Evolutionary conservation across 2,888 invertebrate genomes (phyloP), one percentile per base, ranked within the genome.

Genomic region (Plagodis dolabraria): DNA sequence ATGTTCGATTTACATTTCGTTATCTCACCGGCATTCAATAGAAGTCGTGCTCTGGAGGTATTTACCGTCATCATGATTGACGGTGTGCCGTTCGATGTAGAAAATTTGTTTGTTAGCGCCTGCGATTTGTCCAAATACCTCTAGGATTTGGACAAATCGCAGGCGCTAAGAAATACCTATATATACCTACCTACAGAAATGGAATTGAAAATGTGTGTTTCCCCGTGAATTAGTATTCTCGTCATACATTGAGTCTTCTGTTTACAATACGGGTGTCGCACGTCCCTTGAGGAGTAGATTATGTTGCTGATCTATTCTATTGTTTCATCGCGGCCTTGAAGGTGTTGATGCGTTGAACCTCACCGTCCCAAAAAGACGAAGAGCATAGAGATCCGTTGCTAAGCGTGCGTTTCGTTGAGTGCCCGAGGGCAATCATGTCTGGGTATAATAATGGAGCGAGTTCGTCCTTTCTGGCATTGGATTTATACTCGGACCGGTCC

Each of bases 371-470:
- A 77, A 81, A 78, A 72, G 70, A 69, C 60, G 77, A 79, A 82
- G 83, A 85, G 81, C 75, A 69, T 33, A 70, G 69, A 75, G 75
- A 73, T 82, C 83, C 80, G 88, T 87, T 87, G 83, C 87, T 82
- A 82, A 85, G 86, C 86, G 84, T 88, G 87, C 87, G 84, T 84
- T 87, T 80, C 79, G 71, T 76, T 70, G 79, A 86, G 80, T 85
- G 89, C 91, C 87, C 75, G 83, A 80, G 92, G 92, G 85, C 88
- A 88, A 90, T 91, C 92, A 92, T 90, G 92, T 86, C 90, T 87
- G 78, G 82, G 79, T 81, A 80, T 91, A 92, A 92, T 91, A 88
- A 89, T 89, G 90, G 91, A 88, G 83, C 89, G 85, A 77, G 83
- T 77, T 76, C 83, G 86, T 86, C 86, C 82, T 83, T 83, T 85